A percentile compares a stretch with the other conserved stretches of the same genome.
phyloP scores from a whole-genome alignment of 2,113 vertebrate species.

The Gymnocephalus cernua region DNA sequence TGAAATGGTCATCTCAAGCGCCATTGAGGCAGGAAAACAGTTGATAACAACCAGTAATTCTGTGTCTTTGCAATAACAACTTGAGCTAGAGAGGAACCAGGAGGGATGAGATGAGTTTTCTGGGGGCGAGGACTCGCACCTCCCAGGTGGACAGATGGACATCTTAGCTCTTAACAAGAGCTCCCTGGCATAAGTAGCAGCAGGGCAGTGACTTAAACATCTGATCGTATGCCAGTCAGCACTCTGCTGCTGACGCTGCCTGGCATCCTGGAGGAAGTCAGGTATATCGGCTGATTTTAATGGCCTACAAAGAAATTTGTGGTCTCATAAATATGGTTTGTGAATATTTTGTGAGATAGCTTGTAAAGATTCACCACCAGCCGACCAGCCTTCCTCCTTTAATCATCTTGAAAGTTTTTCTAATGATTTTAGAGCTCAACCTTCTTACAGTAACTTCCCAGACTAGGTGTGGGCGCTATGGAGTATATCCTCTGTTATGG shows the following conservation, averaged over 20 bases:
- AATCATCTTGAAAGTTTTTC: conserved; percentile 27
- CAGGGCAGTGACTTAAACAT: conserved; percentile 62
- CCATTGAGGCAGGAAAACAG: conserved; percentile 29
- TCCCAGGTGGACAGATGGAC: conserved; percentile 71
- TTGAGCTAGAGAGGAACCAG: conserved; percentile 4
- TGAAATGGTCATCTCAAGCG: conserved; percentile 44
- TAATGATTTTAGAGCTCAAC: conserved; percentile 10
- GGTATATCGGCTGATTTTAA: conserved; percentile 51
- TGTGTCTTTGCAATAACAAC: conserved; percentile 22
- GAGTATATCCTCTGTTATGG: not conserved
- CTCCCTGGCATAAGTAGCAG: conserved; percentile 43
- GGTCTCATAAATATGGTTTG: conserved; percentile 47
- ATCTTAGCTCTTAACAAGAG: conserved; percentile 64
- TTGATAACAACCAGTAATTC: conserved; percentile 43
- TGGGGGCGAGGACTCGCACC: conserved; percentile 30
- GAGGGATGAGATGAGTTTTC: conserved; percentile 46
- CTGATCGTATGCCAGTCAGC: conserved; percentile 52
- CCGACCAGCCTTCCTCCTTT: not conserved
- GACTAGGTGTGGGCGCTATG: not conserved
- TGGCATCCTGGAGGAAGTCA: conserved; percentile 26
- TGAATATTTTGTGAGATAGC: conserved; percentile 50
- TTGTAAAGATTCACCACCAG: conserved; percentile 27
- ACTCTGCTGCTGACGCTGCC: conserved; percentile 34
- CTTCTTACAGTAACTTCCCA: conserved; percentile 12
- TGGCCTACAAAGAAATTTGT: conserved; percentile 38